Evolutionary conservation across 2,113 vertebrate genomes (phyloP), one percentile per base, ranked within the genome.

Genomic region (Siniperca chuatsi): DNA sequence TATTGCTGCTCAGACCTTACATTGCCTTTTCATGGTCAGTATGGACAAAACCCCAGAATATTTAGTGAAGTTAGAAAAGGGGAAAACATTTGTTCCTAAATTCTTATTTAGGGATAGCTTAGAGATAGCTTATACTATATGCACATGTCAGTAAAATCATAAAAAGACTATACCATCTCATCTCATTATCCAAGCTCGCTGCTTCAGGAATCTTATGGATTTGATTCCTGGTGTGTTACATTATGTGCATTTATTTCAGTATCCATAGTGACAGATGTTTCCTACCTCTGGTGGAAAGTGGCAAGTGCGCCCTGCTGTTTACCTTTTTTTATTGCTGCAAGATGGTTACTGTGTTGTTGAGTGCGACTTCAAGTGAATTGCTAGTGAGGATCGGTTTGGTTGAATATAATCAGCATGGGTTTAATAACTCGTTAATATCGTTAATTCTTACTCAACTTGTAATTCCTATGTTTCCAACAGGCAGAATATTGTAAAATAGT

Each of bases 181-280:
- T 29, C 29, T 29, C 29, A 29, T 29, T 29, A 29, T 29, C 29
- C 29, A 29, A 29, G 35, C 78, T 40, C 6, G 2, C 67, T 77
- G 83, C 81, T 61, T 68, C 48, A 11, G 75, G 68, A 50, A 70
- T 73, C 68, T 60, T 81, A 90, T 81, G 69, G 70, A 82, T 75
- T 82, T 65, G 29, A 29, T 29, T 29, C 29, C 29, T 29, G 29
- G 29, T 29, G 29, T 29, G 29, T 29, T 29, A 29, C 29, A 29
- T 29, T 2, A 29, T 25, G 25, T 25, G 25, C 25, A 25, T 25
- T 25, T 25, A 25, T 25, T 25, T 25, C 25, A 82, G 85, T 85
- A 87, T 82, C 82, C 55, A 77, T 75, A 58, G 80, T 65, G 82
- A 87, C 86, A 90, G 87, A 89, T 92, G 82, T 86, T 86, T 70